These are phyloP conservation scores for Coccyzus lansbergi DNA, from an alignment of 2,797 vertebrate species.

Conservation along the genomic window DNA sequence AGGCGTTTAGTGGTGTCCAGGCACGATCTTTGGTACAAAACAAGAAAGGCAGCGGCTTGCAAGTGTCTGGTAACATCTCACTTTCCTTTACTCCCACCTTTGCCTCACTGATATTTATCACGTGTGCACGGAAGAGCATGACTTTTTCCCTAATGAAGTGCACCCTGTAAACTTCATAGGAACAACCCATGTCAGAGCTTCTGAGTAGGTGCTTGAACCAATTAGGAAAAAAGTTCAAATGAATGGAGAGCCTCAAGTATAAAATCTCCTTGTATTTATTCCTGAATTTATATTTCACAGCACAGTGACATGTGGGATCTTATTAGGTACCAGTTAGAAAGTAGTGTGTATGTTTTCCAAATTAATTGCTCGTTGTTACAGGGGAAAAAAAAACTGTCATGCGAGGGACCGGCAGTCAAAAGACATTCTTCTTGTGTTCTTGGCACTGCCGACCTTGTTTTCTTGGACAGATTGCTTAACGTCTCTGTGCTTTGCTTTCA, in stretches of 20 bases:
- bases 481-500: conserved; percentile 64
- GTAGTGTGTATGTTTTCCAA: neutral
- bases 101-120: neutral
- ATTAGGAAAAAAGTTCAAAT: neutral
- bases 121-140: neutral
- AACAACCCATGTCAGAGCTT: neutral
- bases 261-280: neutral
- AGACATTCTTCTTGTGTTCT: neutral
- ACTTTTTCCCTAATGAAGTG: neutral
- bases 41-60: neutral
- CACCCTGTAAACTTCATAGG: neutral
- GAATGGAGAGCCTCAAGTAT: neutral
- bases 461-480: conserved; percentile 30
- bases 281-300: neutral
- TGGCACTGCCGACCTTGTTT: neutral
- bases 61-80: neutral
- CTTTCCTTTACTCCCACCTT: neutral
- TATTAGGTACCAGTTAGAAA: neutral
- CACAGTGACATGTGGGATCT: neutral
- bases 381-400: neutral
- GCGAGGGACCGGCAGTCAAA: neutral
- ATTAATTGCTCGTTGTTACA: neutral
- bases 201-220: neutral
- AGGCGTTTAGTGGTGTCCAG: neutral
- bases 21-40: neutral